Conservation (phyloP, 92 coral and sea anemone genomes). For the Anthopleura xanthogrammica region DNA sequence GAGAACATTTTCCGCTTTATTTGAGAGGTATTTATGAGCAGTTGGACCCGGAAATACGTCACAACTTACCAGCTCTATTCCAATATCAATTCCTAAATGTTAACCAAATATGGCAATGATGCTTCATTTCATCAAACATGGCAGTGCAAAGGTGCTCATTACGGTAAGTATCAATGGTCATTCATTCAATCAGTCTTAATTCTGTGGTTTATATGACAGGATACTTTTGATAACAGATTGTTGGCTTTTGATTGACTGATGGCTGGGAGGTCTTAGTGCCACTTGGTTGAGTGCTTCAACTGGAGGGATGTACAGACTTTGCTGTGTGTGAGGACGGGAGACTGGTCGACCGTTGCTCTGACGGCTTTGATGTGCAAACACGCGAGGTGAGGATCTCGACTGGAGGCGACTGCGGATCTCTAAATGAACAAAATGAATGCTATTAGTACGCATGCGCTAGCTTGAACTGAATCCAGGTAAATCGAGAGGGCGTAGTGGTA, state of each 20-base stretch:
- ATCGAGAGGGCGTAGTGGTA: too few relatives aligned
- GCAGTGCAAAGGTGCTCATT: neutral
- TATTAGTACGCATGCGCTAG: too few relatives aligned
- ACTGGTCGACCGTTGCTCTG: slow-evolving; percentile 70
- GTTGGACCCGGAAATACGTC: too few relatives aligned
- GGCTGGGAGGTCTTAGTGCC: slow-evolving; percentile 98
- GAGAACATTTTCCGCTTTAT: too few relatives aligned
- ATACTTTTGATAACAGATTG: slow-evolving; percentile 92
- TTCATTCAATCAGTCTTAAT: slow-evolving; percentile 3
- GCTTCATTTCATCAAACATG: too few relatives aligned
- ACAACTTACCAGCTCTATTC: too few relatives aligned
- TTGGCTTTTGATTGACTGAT: slow-evolving; percentile 99
- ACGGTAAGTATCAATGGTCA: too few relatives aligned
- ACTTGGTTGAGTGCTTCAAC: slow-evolving; percentile 73
- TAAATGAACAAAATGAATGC: neutral
- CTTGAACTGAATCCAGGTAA: too few relatives aligned
- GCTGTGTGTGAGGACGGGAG: slow-evolving; percentile 83
- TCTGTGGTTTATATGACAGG: slow-evolving; percentile 83
- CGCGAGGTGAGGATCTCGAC: slow-evolving; percentile 97
- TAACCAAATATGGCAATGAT: too few relatives aligned
- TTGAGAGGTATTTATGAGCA: too few relatives aligned
- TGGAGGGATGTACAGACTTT: slow-evolving; percentile 88
- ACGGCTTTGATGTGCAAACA: slow-evolving; percentile 82
- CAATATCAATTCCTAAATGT: too few relatives aligned
- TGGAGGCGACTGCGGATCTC: slow-evolving; percentile 96